Conservation (phyloP, 2,797 vertebrate species). For the Synaphobranchus kaupii region DNA sequence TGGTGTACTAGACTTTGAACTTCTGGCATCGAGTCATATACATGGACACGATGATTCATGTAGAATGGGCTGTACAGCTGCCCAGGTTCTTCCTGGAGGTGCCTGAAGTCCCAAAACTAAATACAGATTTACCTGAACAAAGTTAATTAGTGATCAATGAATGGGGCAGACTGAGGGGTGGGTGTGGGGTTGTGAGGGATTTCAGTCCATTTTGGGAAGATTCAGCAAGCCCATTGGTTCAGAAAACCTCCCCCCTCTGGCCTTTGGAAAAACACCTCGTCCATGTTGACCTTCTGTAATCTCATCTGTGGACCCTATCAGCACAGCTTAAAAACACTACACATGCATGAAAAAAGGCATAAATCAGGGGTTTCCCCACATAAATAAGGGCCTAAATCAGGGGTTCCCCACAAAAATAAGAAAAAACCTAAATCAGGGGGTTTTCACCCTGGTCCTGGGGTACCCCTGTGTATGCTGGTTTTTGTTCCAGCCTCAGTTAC, state of each 20-base stretch:
- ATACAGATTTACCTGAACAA: background rate
- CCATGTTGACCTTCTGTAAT: background rate
- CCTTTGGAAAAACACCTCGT: background rate
- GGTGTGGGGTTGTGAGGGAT: background rate
- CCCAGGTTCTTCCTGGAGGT: background rate
- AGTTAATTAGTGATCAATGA: slow-evolving; percentile 29
- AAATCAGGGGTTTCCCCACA: background rate
- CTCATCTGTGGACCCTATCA: background rate
- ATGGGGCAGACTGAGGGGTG: background rate
- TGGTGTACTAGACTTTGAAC: background rate
- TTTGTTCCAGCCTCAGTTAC: background rate
- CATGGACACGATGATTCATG: background rate
- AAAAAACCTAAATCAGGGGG: background rate
- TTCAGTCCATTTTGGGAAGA: slow-evolving; percentile 3
- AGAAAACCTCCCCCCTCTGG: background rate
- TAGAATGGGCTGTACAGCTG: background rate
- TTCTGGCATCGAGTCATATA: background rate
- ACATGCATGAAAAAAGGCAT: background rate
- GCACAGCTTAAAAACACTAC: background rate
- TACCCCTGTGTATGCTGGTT: background rate
- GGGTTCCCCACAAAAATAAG: background rate
- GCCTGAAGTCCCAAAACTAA: background rate
- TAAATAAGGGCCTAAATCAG: background rate
- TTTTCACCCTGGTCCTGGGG: background rate
- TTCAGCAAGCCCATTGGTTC: background rate